These are phyloP conservation scores for Nannoperca australis DNA, from an alignment of 2,797 vertebrate species.

Conservation along the genomic window DNA sequence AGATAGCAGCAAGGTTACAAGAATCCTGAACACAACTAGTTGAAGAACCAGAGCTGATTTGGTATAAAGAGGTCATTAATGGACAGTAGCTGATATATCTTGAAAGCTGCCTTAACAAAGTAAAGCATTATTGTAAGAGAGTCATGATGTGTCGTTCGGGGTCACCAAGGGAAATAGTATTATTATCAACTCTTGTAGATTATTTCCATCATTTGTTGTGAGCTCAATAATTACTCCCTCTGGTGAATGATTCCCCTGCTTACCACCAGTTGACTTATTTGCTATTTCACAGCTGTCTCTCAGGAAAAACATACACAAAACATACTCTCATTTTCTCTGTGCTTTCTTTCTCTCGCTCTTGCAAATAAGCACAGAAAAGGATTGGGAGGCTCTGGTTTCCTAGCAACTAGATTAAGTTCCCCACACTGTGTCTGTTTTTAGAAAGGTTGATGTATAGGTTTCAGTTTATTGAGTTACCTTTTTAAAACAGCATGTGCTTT, in stretches of 20 bases:
- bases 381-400: constrained; percentile 61
- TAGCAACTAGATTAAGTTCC: constrained; percentile 74
- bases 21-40: too few species aligned
- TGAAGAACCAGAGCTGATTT: too few species aligned
- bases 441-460: constrained; percentile 47
- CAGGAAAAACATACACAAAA: constrained; percentile 60
- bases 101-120: constrained; percentile 16
- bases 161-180: constrained; percentile 45
- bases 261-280: constrained; percentile 53
- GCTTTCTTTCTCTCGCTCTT: constrained; percentile 28
- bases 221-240: constrained; percentile 83
- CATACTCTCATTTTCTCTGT: constrained; percentile 26
- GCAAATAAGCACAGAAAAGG: constrained; percentile 38
- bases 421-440: constrained; percentile 52
- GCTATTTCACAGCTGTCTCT: constrained; percentile 59
- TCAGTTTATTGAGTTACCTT: constrained; percentile 33
- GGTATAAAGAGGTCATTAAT: neutral
- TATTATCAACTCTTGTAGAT: constrained; percentile 65
- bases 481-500: constrained; percentile 5
- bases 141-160: constrained; percentile 6
- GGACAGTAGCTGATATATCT: neutral
- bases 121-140: neutral
- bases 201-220: constrained; percentile 82
- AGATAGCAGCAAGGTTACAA: too few species aligned
- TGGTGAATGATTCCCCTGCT: constrained; percentile 72